phyloP scores from a whole-genome alignment of 2,113 vertebrate species.

The Zingel zingel region DNA sequence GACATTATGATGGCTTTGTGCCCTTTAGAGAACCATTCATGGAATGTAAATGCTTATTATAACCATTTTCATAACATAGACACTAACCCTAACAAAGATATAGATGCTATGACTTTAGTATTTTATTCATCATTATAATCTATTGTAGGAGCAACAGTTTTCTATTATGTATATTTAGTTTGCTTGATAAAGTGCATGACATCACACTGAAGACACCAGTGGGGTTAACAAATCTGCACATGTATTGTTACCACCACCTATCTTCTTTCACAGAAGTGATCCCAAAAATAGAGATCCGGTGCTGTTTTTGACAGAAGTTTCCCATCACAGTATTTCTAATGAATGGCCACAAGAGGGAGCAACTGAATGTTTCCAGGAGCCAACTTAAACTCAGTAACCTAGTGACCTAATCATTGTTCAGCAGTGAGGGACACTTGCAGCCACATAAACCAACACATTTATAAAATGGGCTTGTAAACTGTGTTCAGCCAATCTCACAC shows the following conservation, averaged over 20 bases:
- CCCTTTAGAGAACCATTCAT: background rate
- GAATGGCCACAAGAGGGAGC: conserved; percentile 60
- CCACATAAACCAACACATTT: background rate
- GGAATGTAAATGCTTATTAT: background rate
- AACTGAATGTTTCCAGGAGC: conserved; percentile 7
- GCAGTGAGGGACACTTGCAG: background rate
- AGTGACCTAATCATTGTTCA: background rate
- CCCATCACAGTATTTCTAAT: conserved; percentile 17
- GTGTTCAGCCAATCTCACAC: background rate
- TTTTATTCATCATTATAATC: background rate
- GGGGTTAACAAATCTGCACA: background rate
- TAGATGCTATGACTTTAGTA: background rate
- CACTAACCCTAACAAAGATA: background rate
- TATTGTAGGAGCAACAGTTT: background rate
- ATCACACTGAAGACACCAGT: background rate
- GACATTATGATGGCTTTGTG: background rate
- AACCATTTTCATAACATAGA: too few relatives aligned
- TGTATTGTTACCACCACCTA: background rate
- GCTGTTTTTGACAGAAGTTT: background rate
- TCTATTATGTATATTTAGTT: background rate
- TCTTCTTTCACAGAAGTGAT: background rate
- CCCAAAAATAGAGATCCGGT: conserved; percentile 8
- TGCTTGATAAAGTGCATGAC: background rate
- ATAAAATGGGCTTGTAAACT: conserved; percentile 5
- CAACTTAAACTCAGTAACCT: background rate